Evolutionary conservation across 2,113 vertebrate genomes (phyloP), one percentile per base, ranked within the genome.

Genomic region (Dasyprocta punctata): DNA sequence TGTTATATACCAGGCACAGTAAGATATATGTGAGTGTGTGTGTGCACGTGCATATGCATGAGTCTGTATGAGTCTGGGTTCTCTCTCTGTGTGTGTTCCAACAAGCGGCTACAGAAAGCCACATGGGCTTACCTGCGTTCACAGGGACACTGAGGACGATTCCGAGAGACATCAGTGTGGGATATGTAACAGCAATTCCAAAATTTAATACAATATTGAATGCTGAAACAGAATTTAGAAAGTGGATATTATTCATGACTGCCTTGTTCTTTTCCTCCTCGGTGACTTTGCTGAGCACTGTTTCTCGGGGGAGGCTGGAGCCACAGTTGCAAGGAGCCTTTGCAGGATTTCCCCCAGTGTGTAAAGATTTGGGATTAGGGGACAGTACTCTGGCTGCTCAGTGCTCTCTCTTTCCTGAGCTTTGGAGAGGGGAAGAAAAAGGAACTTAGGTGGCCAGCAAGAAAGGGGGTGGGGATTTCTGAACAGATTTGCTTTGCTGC

Each of bases 171-270:
- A 99, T 99, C 98, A 99, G 98, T 24, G 99, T 99, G 30, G 99
- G 99, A 96, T 99, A 99, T 0, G 99, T 99, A 96, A 99, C 98
- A 22, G 99, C 99, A 75, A 99, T 99, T 96, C 99, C 99, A 98
- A 99, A 99, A 98, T 99, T 99, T 97, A 99, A 98, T 98, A 99
- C 98, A 97, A 99, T 97, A 98, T 99, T 99, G 98, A 99, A 99
- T 98, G 99, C 99, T 99, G 98, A 92, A 97, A 98, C 61, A 96
- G 65, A 98, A 94, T 82, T 86, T 44, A 95, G 97, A 96, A 87
- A 20, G 11, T 0, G 0, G 0, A 12, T 12, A 44, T 97, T n/a
- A 95, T 3, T 52, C 22, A 0, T 1, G 7, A 5, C 38, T 4
- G 7, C n/a, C 33, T 28, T n/a, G 54, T 11, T n/a, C 36, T 11